A percentile compares a stretch with the other conserved stretches of the same genome.
Evolutionary conservation across 2,113 vertebrate species (phyloP).

Genomic region (Bostrychus sinensis): DNA sequence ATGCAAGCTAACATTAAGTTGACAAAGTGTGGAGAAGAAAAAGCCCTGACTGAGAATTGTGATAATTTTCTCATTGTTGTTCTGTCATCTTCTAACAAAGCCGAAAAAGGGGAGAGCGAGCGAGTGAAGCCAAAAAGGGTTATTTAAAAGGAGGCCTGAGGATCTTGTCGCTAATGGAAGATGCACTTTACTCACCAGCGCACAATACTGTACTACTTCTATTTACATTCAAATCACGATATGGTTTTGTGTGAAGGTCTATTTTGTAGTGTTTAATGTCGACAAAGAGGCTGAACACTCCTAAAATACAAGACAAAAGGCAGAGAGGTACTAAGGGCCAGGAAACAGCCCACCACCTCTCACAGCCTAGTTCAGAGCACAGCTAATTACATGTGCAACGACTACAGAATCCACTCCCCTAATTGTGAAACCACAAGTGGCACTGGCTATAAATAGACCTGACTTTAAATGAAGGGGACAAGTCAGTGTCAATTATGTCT

Average conservation of each 20-base stretch:
- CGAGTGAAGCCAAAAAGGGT: conserved; percentile 23
- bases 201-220: conserved; percentile 66
- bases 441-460: conserved; percentile 48
- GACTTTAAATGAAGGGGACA: conserved; percentile 30
- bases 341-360: conserved; percentile 54
- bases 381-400: conserved; percentile 42
- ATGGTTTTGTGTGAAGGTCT: conserved; percentile 31
- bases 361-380: conserved; percentile 34
- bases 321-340: conserved; percentile 53
- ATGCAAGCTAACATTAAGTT: conserved; percentile 31
- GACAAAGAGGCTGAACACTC: conserved; percentile 55
- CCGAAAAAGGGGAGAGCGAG: conserved; percentile 23
- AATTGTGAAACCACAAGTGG: conserved; percentile 52
- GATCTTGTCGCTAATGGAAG: conserved; percentile 66
- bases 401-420: conserved; percentile 38
- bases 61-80: conserved; percentile 59
- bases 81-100: conserved; percentile 56
- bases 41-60: conserved; percentile 31
- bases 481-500: conserved; percentile 25
- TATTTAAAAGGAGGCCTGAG: conserved; percentile 64
- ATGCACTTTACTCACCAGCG: conserved; percentile 59
- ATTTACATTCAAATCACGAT: conserved; percentile 70
- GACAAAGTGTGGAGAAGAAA: conserved; percentile 27
- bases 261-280: conserved; percentile 62
- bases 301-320: conserved; percentile 68